These are phyloP conservation scores for Myopa tessellatipennis DNA, from an alignment of 2,888 invertebrate species.

Conservation along the genomic window DNA sequence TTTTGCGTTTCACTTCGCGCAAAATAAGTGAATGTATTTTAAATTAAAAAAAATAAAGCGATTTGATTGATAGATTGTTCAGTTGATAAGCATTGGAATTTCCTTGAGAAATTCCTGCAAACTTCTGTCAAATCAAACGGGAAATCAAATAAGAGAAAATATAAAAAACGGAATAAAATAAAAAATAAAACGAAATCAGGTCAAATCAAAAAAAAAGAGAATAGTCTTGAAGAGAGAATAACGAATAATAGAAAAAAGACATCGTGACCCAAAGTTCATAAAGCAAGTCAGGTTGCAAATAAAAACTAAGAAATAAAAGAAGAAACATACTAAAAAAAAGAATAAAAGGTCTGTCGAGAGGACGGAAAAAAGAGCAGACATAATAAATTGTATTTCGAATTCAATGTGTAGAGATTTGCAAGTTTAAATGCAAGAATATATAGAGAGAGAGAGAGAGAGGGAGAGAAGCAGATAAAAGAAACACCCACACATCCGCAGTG, in stretches of 20 bases:
- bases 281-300: not conserved
- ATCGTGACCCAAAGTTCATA: not conserved
- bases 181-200: not conserved
- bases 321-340: no score
- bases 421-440: no score
- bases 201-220: not conserved
- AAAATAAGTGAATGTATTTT: not conserved
- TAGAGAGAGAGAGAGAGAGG: no score
- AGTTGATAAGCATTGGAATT: not conserved
- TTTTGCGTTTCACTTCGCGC: no score
- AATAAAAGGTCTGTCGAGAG: no score
- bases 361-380: no score
- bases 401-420: no score
- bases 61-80: not conserved
- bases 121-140: no score
- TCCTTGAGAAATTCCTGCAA: not conserved
- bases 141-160: not conserved
- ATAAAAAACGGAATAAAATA: not conserved
- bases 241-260: not conserved
- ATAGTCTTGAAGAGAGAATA: not conserved
- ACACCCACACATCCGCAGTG: no score
- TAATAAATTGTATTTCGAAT: no score
- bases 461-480: no score
- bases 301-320: no score
- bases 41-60: not conserved